phyloP scores from a whole-genome alignment of 2,888 invertebrate genomes.

The Acanthoscelides obtectus region DNA sequence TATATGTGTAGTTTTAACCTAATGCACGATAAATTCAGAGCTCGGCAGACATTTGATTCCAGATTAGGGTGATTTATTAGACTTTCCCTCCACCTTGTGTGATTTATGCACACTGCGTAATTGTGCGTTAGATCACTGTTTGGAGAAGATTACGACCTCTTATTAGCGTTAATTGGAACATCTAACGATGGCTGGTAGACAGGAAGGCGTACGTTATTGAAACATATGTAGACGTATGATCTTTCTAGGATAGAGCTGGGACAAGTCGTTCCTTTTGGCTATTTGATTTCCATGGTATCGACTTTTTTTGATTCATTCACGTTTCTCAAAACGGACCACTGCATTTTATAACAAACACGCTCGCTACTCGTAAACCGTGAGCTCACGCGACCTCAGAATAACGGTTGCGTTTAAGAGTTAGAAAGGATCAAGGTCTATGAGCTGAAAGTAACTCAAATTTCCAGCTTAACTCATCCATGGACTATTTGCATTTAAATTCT shows the following conservation, averaged over 20 bases:
- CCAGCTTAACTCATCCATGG: too few relatives aligned
- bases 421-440: too few relatives aligned
- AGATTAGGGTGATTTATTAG: background rate
- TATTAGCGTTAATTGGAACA: background rate
- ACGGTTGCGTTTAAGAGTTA: too few relatives aligned
- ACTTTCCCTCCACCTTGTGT: background rate
- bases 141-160: background rate
- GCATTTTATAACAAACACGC: too few relatives aligned
- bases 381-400: too few relatives aligned
- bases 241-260: background rate
- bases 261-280: too few relatives aligned
- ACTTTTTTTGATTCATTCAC: too few relatives aligned
- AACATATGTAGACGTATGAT: background rate
- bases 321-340: too few relatives aligned
- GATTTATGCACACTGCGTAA: background rate
- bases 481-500: too few relatives aligned
- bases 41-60: background rate
- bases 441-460: too few relatives aligned
- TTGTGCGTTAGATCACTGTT: background rate
- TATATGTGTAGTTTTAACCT: background rate
- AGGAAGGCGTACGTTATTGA: background rate
- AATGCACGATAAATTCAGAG: background rate
- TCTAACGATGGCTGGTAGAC: background rate
- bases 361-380: too few relatives aligned
- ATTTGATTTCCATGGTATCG: too few relatives aligned